Evolutionary conservation across 2,113 vertebrate species (phyloP), one percentile per base, ranked within the genome.

Genomic region (Chauna torquata): DNA sequence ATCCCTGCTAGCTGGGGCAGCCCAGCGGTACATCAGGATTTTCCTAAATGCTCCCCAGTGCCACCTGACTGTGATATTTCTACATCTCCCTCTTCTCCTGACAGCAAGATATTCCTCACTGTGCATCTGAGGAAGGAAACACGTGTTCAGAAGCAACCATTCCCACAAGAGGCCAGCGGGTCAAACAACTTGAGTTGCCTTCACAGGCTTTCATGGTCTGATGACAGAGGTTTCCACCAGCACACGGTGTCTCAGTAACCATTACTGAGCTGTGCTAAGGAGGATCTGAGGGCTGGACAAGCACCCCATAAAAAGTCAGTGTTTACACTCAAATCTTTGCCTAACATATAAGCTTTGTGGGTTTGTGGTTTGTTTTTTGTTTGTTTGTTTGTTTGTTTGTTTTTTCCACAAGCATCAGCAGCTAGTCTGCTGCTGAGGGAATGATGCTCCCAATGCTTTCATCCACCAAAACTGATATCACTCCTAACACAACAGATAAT

Each of bases 81-180:
- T 68, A 27, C 66, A 86, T 16, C 42, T 59, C 40, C 47, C 40
- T 65, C 25, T 57, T 28, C n/a, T 74, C 16, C 84, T 85, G 82
- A 49, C 70, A 86, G 82, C 0, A 16, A 49, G 18, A 12, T 8
- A 16, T 49, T 78, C n/a, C 70, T 87, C 0, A 0, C 65, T 45
- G 70, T 82, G 77, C 55, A 72, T 25, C 82, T 57, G 38, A 47
- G 68, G 84, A 62, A 58, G 23, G 49, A 24, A 69, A 45, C 0
- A 23, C 1, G 2, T 57, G 70, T 16, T 90, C 36, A 44, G 78
- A 59, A 80, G 82, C 71, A 65, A 5, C 71, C 47, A 8, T 50
- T 92, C 61, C 75, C 75, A 8, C 0, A 2, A 40, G 58, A 92
- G 62, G 90, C 40, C 88, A 36, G 49, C 19, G 38, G 66, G 79